Evolutionary conservation across 2,888 invertebrate genomes (phyloP).

Genomic region (Drosophila picticornis): DNA sequence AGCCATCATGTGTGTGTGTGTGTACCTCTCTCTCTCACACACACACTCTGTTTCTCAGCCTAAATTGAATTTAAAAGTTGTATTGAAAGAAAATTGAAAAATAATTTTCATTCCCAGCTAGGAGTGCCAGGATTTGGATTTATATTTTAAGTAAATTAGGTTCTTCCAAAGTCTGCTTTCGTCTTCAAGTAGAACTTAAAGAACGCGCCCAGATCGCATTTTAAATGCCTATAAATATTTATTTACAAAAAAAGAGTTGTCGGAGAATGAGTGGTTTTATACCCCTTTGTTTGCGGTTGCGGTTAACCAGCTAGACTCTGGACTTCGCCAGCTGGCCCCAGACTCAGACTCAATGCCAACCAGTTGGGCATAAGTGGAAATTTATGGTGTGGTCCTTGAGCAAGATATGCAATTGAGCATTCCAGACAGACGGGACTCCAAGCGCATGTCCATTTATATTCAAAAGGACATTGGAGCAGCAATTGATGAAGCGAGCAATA

Average conservation of each 20-base stretch:
- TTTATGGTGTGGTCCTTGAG: slow-evolving; percentile 59
- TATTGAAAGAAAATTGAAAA: slow-evolving; percentile 73
- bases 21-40: not conserved
- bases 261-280: slow-evolving; percentile 8
- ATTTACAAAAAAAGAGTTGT: slow-evolving; percentile 44
- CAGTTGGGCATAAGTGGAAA: slow-evolving; percentile 50
- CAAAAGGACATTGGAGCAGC: slow-evolving; percentile 58
- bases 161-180: slow-evolving; percentile 8
- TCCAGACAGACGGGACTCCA: slow-evolving; percentile 30
- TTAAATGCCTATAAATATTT: slow-evolving; percentile 74
- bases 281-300: slow-evolving; percentile 28
- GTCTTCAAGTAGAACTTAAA: slow-evolving; percentile 20
- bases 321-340: slow-evolving; percentile 14
- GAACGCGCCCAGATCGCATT: slow-evolving; percentile 55
- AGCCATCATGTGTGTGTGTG: slow-evolving; percentile 54
- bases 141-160: slow-evolving; percentile 72
- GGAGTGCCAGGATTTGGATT: slow-evolving; percentile 16
- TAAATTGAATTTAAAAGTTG: slow-evolving; percentile 74
- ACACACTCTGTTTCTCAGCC: slow-evolving; percentile 1
- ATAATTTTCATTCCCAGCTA: slow-evolving; percentile 54
- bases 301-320: slow-evolving; percentile 47
- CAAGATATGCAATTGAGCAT: slow-evolving; percentile 62
- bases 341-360: slow-evolving; percentile 1
- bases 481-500: slow-evolving; percentile 61
- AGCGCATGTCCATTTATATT: slow-evolving; percentile 59